phyloP scores from a whole-genome alignment of 2,113 vertebrate species.

The Cercopithecus mona region DNA sequence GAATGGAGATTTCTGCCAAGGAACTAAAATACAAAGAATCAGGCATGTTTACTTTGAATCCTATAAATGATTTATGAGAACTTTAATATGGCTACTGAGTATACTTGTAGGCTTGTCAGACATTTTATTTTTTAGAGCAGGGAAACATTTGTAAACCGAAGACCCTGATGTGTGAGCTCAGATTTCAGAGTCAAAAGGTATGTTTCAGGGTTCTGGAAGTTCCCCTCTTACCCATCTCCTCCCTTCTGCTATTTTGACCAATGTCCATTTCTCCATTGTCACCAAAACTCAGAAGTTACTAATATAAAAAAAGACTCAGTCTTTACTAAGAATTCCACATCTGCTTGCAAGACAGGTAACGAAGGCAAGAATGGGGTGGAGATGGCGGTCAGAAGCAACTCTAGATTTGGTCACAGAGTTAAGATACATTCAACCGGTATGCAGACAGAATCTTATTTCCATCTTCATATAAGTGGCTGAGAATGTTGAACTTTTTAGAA shows the following conservation, averaged over 20 bases:
- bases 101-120: conserved; percentile 60
- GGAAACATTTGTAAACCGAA: conserved; percentile 37
- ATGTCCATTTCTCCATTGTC: background rate
- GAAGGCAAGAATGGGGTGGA: background rate
- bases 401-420: background rate
- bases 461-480: background rate
- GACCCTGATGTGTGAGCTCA: background rate
- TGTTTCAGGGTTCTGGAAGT: background rate
- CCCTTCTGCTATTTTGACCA: background rate
- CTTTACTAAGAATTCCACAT: background rate
- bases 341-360: background rate
- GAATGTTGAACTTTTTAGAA: background rate
- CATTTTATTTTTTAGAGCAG: conserved; percentile 55
- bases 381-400: background rate
- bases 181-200: background rate
- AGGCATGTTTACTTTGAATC: conserved; percentile 73
- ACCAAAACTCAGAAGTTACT: background rate
- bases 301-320: background rate
- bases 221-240: background rate
- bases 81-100: conserved; percentile 72
- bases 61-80: conserved; percentile 74
- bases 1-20: conserved; percentile 68
- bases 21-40: conserved; percentile 74
- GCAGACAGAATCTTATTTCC: background rate
- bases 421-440: background rate